phyloP scores from a whole-genome alignment of 2,888 invertebrate species.

The Eupithecia dodoneata region DNA sequence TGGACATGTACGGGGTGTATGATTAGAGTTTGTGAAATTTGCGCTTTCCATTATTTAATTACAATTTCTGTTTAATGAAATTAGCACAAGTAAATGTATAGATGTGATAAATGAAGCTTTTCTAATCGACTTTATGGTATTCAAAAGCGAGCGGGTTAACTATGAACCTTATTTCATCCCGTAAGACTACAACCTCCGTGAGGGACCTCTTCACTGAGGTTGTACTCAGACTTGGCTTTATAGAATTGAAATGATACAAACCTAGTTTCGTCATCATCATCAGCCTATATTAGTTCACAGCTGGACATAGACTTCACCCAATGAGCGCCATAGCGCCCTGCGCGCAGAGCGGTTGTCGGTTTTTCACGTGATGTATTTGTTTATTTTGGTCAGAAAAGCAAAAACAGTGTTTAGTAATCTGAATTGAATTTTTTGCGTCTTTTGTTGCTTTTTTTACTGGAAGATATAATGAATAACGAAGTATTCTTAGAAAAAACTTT shows the following conservation, averaged over 20 bases:
- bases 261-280: no score
- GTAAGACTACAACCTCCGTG: background rate
- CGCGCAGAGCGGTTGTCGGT: no score
- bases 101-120: background rate
- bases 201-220: background rate
- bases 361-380: no score
- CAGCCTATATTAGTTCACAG: no score
- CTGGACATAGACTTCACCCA: no score
- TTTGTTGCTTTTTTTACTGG: background rate
- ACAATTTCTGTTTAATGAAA: background rate
- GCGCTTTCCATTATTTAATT: background rate
- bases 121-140: background rate
- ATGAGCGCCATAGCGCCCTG: no score
- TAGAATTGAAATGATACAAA: no score
- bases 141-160: background rate
- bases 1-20: no score
- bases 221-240: background rate
- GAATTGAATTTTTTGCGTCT: no score
- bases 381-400: no score
- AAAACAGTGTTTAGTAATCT: no score
- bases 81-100: background rate
- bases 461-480: background rate
- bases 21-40: background rate
- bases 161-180: background rate
- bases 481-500: background rate